Conservation (phyloP, 2,888 invertebrate species). For the Acanthopleura granulata region DNA sequence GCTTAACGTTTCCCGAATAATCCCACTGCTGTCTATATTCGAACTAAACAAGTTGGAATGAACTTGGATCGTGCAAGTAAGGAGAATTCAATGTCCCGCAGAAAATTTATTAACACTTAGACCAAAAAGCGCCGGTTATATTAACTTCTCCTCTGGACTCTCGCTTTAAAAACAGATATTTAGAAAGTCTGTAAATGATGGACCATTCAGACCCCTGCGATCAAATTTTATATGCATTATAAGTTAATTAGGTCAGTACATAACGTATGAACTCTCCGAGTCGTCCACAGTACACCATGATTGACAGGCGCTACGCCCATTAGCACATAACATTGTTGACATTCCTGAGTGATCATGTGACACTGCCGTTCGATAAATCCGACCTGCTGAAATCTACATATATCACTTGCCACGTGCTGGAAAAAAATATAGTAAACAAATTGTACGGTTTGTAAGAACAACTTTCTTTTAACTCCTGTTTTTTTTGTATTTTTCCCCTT, state of each 20-base stretch:
- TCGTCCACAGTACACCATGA: conserved; percentile 37
- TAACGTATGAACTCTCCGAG: neutral
- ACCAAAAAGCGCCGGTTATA: no score
- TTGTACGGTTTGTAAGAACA: no score
- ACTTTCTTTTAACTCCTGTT: no score
- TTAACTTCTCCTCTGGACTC: no score
- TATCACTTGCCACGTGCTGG: no score
- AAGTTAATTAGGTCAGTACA: neutral
- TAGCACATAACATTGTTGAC: conserved; percentile 42
- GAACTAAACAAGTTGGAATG: conserved; percentile 1
- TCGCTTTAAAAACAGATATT: no score
- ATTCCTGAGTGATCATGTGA: conserved; percentile 49
- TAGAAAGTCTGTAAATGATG: no score
- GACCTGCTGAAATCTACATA: no score
- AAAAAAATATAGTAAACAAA: no score
- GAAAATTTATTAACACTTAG: no score
- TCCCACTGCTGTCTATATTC: neutral
- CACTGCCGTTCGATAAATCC: conserved; percentile 7
- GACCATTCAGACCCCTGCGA: neutral
- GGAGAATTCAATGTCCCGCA: neutral
- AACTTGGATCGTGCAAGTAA: neutral
- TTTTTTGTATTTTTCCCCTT: no score
- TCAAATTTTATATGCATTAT: neutral
- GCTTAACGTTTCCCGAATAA: conserved; percentile 13
- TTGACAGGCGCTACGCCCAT: conserved; percentile 47